Percentiles rank a stretch among this genome's conserved stretches.
phyloP scores from a whole-genome alignment of 2,113 vertebrate genomes.

The Muntiacus muntjak region DNA sequence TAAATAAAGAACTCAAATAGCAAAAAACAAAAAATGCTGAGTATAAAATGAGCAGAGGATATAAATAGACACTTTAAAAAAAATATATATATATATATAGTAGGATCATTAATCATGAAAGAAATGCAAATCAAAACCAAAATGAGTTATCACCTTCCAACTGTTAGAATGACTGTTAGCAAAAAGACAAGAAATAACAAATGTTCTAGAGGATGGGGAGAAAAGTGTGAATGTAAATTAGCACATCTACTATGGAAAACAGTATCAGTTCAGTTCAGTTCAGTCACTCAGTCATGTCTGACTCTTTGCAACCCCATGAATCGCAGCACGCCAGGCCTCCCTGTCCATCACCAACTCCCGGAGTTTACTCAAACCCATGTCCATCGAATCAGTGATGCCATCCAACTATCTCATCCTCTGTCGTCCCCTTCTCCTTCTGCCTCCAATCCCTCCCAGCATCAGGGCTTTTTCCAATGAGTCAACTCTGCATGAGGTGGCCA shows the following conservation, averaged over 20 bases:
- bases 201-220: neutral
- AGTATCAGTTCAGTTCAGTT: neutral
- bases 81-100: neutral
- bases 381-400: too few species aligned
- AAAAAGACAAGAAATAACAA: neutral
- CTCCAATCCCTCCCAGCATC: too few species aligned
- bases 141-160: neutral
- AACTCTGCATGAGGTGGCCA: too few species aligned
- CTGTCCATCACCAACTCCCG: too few species aligned
- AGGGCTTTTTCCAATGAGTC: too few species aligned
- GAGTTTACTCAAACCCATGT: too few species aligned
- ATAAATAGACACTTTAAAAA: neutral
- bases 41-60: neutral
- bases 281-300: too few species aligned
- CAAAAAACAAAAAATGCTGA: neutral
- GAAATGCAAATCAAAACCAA: neutral
- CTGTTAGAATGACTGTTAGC: neutral
- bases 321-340: too few species aligned
- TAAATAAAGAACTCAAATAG: neutral
- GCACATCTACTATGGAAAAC: neutral
- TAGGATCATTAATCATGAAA: neutral
- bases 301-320: too few species aligned
- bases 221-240: neutral
- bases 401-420: too few species aligned
- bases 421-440: too few species aligned